Base-by-base conservation (phyloP, 2,888 invertebrate genomes). In the Oxytorus armatus region DNA sequence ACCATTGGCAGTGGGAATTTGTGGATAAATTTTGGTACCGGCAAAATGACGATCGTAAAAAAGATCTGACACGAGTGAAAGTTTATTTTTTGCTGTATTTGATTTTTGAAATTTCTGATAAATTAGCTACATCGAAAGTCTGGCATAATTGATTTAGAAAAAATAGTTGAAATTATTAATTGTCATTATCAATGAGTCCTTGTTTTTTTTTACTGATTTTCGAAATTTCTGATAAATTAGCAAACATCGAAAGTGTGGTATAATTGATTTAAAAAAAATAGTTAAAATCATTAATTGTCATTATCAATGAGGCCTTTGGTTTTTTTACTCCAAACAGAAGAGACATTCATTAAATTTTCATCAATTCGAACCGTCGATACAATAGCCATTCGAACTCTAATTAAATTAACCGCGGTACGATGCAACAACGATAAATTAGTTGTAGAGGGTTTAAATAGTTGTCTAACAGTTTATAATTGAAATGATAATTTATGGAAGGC, bases 311-410 rank as follows among this genome's bases (percentile, higher is more conserved):
- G n/a, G n/a, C n/a, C n/a, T n/a, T n/a, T 10, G 3, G 3, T 44
- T 14, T 5, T 21, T 16, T 10, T 18, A 3, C 0, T 29, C 1
- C 4, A 11, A 10, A 16, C 16, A n/a, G 16, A 57, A 18, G 11
- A 39, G 36, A 8, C 0, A 16, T 39, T 23, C 1, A 11, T n/a
- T n/a, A n/a, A n/a, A n/a, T n/a, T n/a, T n/a, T n/a, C n/a, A n/a
- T n/a, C n/a, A n/a, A n/a, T n/a, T n/a, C n/a, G n/a, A n/a, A n/a
- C n/a, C n/a, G n/a, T n/a, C n/a, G n/a, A 39, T 42, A 36, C 21
- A 39, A 47, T 33, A 53, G 18, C 42, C 66, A 51, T 51, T 29
- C 29, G 14, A 77, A 49, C 55, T 49, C 42, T 66, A 77, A 77
- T 78, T 66, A 39, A 59, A 78, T 68, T 53, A 77, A 47, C 61